Base-by-base conservation (phyloP, 2,113 vertebrate genomes). In the Dicrurus megarhynchus region DNA sequence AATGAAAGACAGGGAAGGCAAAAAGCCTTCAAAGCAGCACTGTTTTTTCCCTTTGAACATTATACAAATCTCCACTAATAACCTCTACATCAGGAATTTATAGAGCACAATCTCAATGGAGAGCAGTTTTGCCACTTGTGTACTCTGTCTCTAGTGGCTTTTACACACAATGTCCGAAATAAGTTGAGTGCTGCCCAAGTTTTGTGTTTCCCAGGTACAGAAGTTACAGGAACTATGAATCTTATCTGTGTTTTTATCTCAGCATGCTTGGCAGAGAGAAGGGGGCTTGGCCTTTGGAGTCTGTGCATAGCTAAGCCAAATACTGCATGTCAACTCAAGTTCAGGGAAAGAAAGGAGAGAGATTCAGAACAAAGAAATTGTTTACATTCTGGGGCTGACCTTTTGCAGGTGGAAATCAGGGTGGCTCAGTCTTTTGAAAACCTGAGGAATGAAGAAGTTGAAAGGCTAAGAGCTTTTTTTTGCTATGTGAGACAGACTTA, bases 181-280 rank as follows among this genome's bases (percentile, higher is more conserved):
- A 55, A 95, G 65, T 53, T 49, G 42, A 83, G 55, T 0, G 0
- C 17, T 95, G 71, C 67, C 32, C 14, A 24, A 27, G 67, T 94
- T 96, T 95, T 75, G 39, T 87, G n/a, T 90, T 95, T 95, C 87
- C 84, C 69, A 67, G 93, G 81, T 92, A 71, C 26, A 67, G 64
- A 90, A 93, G 78, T 76, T 85, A 60, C 70, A 89, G 89, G 73
- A 94, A 60, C 68, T 82, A 35, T 6, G 8, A 80, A 64, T 76
- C 61, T 65, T 95, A 64, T 64, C 89, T 91, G 63, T 80, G 78
- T 74, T 93, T 90, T 93, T 95, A 75, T 96, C 80, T 92, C 79
- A 77, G 74, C 26, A 7, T 59, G 70, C 57, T 81, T 97, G 92
- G 87, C 70, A 77, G 73, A 80, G 86, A 52, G 74, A 87, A 78